Evolutionary conservation across 1,140 invertebrate species (phyloP).

Genomic region (Lasioglossum baleicum): DNA sequence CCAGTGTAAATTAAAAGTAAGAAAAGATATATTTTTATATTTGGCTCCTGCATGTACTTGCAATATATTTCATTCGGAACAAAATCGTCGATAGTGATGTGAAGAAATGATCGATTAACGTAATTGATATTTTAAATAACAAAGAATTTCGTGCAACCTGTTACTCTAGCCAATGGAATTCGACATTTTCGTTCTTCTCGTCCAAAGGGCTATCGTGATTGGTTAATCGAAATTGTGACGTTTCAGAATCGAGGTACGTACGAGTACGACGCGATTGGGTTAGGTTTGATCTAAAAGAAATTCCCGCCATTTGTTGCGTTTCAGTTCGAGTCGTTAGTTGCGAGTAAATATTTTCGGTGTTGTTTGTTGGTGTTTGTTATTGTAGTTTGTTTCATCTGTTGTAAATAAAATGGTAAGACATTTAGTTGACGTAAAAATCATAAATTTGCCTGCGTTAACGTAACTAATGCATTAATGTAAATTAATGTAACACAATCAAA

Average conservation of each 20-base stretch:
- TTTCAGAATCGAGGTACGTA: background rate
- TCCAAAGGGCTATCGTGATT: background rate
- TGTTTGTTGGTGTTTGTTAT: background rate
- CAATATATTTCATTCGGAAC: no score
- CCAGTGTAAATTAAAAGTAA: no score
- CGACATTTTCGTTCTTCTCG: background rate
- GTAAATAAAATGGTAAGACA: conserved; percentile 25
- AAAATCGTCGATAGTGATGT: no score
- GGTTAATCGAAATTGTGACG: background rate
- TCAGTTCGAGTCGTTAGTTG: no score
- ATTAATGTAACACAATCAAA: background rate
- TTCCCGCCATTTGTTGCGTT: conserved; percentile 25
- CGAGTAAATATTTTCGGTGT: background rate
- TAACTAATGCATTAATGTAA: background rate
- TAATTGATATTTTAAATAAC: no score
- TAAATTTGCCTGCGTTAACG: background rate
- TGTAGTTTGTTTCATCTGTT: background rate
- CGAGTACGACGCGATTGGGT: background rate
- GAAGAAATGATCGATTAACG: no score
- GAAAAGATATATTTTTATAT: no score
- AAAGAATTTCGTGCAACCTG: background rate
- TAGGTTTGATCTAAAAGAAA: background rate
- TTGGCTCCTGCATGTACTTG: no score
- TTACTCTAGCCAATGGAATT: background rate
- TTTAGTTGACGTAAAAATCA: background rate